phyloP scores from a whole-genome alignment of 2,888 invertebrate genomes.

The Caenorhabditis imperialis region DNA sequence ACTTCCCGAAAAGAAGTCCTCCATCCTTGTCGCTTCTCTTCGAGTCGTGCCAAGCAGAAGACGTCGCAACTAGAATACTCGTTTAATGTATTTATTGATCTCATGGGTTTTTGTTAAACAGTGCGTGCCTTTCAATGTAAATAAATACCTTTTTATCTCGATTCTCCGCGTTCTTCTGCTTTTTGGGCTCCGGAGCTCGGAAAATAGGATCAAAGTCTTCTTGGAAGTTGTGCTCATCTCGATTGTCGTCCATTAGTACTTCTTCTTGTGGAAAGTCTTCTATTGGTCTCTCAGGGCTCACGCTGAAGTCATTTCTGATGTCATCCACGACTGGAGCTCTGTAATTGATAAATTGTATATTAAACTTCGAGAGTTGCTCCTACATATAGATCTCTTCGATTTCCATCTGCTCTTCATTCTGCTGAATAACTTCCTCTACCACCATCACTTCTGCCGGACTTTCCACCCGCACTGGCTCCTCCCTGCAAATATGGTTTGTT shows the following conservation, averaged over 20 bases:
- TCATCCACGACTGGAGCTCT: background rate
- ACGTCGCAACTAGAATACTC: conserved; percentile 36
- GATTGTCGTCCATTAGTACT: conserved; percentile 6
- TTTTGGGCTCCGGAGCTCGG: conserved; percentile 18
- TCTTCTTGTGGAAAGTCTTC: too few relatives aligned
- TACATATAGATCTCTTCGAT: too few relatives aligned
- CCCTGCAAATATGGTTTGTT: too few relatives aligned
- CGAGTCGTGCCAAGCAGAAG: conserved; percentile 31
- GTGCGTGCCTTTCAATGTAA: background rate
- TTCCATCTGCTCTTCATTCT: too few relatives aligned
- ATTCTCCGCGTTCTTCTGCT: conserved; percentile 5
- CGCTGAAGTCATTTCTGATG: background rate
- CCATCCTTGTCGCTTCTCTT: conserved; percentile 21
- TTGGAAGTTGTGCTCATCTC: background rate
- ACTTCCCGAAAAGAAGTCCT: conserved; percentile 23
- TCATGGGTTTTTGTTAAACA: conserved; percentile 8
- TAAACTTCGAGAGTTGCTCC: too few relatives aligned
- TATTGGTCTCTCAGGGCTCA: background rate
- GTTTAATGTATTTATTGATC: conserved; percentile 5
- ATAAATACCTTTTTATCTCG: conserved; percentile 30
- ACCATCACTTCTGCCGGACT: too few relatives aligned
- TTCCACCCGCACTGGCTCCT: too few relatives aligned
- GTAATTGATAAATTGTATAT: background rate
- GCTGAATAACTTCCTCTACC: too few relatives aligned
- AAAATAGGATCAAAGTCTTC: conserved; percentile 1